These are phyloP conservation scores for Passer domesticus DNA, from an alignment of 2,113 vertebrate species.

Conservation along the genomic window DNA sequence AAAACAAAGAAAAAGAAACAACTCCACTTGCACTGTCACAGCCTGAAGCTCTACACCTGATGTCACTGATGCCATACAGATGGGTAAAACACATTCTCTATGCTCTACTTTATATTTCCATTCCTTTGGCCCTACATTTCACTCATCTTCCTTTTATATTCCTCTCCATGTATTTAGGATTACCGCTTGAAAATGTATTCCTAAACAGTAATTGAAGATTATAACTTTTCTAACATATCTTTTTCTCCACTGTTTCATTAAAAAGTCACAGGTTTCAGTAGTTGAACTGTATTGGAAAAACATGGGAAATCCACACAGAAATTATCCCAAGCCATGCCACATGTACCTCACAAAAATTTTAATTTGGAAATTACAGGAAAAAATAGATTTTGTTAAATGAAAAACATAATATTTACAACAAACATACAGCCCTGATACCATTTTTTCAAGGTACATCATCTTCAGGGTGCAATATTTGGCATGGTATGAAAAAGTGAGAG, in stretches of 20 bases:
- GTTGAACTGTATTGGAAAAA: neutral
- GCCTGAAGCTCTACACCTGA: neutral
- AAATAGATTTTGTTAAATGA: neutral
- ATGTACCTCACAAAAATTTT: neutral
- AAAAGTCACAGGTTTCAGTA: neutral
- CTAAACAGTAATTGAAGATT: neutral
- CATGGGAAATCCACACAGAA: neutral
- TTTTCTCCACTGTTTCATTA: neutral
- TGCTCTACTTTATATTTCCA: neutral
- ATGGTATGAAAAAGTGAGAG: neutral
- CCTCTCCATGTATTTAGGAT: neutral
- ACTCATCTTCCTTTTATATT: neutral
- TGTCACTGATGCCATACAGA: neutral
- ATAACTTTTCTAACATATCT: neutral
- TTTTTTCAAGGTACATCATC: neutral
- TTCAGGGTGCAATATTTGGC: neutral
- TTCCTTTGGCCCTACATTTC: neutral
- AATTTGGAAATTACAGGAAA: neutral
- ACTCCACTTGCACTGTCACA: neutral
- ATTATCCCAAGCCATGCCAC: neutral
- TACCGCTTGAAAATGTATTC: neutral
- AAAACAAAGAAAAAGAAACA: neutral
- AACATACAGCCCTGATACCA: fast-evolving
- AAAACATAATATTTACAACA: neutral
- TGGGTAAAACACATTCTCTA: neutral